Evolutionary conservation across 2,113 vertebrate genomes (phyloP).

Genomic region (Orthochromis malagaraziensis): DNA sequence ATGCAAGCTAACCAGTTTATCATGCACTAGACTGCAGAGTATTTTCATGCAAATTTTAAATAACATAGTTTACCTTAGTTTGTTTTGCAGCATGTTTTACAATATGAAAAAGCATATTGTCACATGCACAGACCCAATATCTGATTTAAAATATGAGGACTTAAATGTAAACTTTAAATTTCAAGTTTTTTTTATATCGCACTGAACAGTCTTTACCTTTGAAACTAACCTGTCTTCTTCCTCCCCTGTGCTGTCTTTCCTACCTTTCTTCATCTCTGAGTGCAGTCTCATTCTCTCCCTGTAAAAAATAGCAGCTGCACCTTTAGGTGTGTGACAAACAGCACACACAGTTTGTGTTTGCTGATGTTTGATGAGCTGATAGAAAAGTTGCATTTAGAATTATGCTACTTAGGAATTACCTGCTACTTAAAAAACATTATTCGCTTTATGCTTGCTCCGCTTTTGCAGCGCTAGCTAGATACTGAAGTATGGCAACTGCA

Average conservation of each 20-base stretch:
- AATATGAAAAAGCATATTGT: background rate
- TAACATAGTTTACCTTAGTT: background rate
- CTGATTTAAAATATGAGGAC: background rate
- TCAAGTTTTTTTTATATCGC: accelerated
- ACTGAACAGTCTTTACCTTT: background rate
- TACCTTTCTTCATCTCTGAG: background rate
- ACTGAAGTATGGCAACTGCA: background rate
- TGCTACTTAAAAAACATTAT: background rate
- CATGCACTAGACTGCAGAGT: background rate
- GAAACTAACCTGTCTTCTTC: background rate
- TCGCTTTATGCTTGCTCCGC: background rate
- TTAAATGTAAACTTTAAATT: background rate
- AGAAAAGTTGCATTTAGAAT: background rate
- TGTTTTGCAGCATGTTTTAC: background rate
- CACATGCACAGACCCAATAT: background rate
- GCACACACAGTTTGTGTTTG: background rate
- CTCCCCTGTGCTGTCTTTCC: background rate
- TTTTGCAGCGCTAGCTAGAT: background rate
- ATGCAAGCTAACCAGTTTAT: background rate
- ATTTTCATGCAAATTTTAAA: background rate
- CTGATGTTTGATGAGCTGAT: background rate
- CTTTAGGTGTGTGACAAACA: background rate
- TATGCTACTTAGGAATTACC: background rate
- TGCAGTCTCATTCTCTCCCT: background rate
- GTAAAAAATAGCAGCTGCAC: background rate